Evolutionary conservation across 2,888 invertebrate species (phyloP), one percentile per base, ranked within the genome.

Genomic region (Drosophila borborema): DNA sequence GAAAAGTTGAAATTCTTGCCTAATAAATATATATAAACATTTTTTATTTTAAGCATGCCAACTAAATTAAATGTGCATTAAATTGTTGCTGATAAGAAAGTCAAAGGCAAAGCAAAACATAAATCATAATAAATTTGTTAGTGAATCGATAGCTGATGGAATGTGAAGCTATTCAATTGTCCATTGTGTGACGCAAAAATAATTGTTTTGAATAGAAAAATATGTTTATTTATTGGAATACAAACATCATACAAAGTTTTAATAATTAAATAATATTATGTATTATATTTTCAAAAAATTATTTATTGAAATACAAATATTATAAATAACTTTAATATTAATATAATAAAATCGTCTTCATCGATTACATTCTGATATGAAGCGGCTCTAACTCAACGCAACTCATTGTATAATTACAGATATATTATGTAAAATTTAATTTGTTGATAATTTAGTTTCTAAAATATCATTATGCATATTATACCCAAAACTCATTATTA

Each of bases 21-120:
- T 14, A 51, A 34, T 18, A 46, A 69, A 62, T 68, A 73, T 64
- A 64, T 64, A 77, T 20, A 46, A 1, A 8, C 3, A 10, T 28
- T 59, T 54, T 16, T 12, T n/a, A n/a, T 41, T 49, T 56, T 28
- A 56, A 53, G 61, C 51, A 12, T 51, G 75, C 41, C 81, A 81
- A 8, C 49, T 36, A 70, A 77, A 78, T 77, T 69, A 86, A 84
- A 78, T 74, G 68, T 80, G 77, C 54, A 53, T 81, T 86, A 65
- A 77, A 53, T 61, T 67, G 36, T 72, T 63, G 40, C 23, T 59
- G 81, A 86, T 81, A 81, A 78, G 43, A 3, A n/a, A 20, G 16
- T 2, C 38, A 68, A 38, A 48, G 12, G 34, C 14, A 20, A 38
- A n/a, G 16, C 28, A 18, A 20, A 36, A 23, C 55, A 56, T 62